Evolutionary conservation across 2,888 invertebrate species (phyloP), one percentile per base, ranked within the genome.

Genomic region (Allophyes oxyacanthae): DNA sequence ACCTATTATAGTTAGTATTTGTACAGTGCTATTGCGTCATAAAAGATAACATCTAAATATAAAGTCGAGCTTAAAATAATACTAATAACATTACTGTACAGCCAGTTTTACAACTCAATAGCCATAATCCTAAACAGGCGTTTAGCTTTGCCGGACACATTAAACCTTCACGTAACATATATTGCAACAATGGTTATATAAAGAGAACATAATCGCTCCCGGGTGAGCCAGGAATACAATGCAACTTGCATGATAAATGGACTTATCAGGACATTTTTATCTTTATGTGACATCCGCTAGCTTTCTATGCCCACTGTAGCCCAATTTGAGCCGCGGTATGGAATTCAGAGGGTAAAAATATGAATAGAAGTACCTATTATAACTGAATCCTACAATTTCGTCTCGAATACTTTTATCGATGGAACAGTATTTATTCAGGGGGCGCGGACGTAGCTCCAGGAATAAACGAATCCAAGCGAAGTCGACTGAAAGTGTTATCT

Each of bases 341-440:
- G 84, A 83, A 82, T 82, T 81, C 77, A 82, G 81, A 83, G 76
- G 74, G 72, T 78, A 65, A 79, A 78, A 75, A 82, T 80, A 72
- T 76, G 73, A 76, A 75, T 62, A 58, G 50, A 61, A 67, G 38
- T 79, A 78, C 79, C 78, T 78, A n/a, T n/a, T n/a, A n/a, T n/a
- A n/a, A 77, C 75, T 65, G 67, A 80, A 61, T 64, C 56, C 48
- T 9, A 45, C 36, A 42, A 11, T 11, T 74, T 79, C 64, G 67
- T 57, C 67, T 36, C 61, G 48, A 52, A 73, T 71, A 69, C 64
- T 72, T 70, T 57, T 46, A 71, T 76, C 75, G 68, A 78, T 79
- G 78, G 68, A 62, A 61, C 64, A 56, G 73, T 75, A 72, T 78
- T 79, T 79, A 75, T 79, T 77, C 71, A 75, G 69, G 62, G 59